phyloP scores from a whole-genome alignment of 92 coral and sea anemone species.

The Micromussa lordhowensis region DNA sequence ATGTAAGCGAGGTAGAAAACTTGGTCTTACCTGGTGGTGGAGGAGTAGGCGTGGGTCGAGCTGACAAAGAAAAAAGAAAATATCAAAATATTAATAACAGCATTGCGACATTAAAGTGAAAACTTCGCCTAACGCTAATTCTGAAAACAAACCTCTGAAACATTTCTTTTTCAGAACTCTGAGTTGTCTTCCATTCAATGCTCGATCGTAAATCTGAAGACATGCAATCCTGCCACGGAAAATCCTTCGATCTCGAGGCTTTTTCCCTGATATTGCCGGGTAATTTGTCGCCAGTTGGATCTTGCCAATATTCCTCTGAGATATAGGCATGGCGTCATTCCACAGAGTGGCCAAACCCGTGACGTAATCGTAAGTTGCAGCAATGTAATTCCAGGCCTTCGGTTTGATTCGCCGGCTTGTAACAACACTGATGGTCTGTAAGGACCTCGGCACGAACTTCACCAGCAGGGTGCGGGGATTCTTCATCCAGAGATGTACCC shows the following conservation, averaged over 20 bases:
- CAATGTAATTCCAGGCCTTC: slow-evolving; percentile 78
- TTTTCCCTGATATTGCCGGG: slow-evolving; percentile 78
- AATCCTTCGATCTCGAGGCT: slow-evolving; percentile 48
- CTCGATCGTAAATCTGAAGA: slow-evolving; percentile 74
- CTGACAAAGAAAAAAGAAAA: slow-evolving; percentile 33
- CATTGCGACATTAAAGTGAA: not conserved
- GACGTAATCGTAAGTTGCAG: slow-evolving; percentile 74
- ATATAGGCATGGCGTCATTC: slow-evolving; percentile 69
- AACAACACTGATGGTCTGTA: slow-evolving; percentile 54
- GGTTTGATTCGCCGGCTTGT: slow-evolving; percentile 69
- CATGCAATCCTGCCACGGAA: slow-evolving; percentile 84
- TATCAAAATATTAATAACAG: not conserved
- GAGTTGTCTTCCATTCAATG: slow-evolving; percentile 74
- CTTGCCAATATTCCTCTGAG: slow-evolving; percentile 71
- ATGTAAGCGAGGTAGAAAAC: not conserved
- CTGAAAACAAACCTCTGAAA: slow-evolving; percentile 67
- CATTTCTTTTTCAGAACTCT: slow-evolving; percentile 62
- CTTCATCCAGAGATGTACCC: slow-evolving; percentile 87
- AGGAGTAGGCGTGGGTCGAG: slow-evolving; percentile 63
- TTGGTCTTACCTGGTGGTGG: slow-evolving; percentile 60
- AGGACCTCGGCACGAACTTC: slow-evolving; percentile 70
- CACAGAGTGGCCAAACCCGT: slow-evolving; percentile 79
- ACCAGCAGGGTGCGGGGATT: slow-evolving; percentile 60
- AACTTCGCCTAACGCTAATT: not conserved
- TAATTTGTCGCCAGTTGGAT: slow-evolving; percentile 80